A percentile compares a stretch with the other conserved stretches of the same genome.
phyloP scores from a whole-genome alignment of 2,797 vertebrate species.

The Enteromius argenteus region DNA sequence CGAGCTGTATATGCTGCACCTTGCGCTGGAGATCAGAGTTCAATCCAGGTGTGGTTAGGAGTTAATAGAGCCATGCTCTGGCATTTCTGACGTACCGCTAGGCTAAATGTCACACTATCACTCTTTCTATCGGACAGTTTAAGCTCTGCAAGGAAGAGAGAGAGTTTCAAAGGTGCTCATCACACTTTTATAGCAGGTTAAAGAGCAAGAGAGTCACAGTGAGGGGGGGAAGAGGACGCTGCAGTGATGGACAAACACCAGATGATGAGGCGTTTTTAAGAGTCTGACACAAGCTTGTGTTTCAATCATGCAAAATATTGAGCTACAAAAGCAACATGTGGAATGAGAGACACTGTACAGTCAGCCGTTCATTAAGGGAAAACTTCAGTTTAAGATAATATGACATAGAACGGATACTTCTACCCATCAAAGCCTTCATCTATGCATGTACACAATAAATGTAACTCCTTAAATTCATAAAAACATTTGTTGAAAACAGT shows the following conservation, averaged over 20 bases:
- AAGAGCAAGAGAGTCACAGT: conserved; percentile 27
- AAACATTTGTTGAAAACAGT: neutral
- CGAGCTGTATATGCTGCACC: conserved; percentile 31
- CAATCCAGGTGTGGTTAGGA: conserved; percentile 30
- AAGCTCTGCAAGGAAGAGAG: conserved; percentile 47
- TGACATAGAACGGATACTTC: neutral
- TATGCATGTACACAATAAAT: neutral
- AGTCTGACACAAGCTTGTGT: neutral
- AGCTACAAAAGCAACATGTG: neutral
- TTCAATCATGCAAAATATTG: neutral
- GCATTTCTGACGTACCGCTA: conserved; percentile 56
- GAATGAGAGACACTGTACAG: neutral
- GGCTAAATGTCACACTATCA: conserved; percentile 64
- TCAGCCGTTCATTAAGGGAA: neutral
- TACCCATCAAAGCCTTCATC: neutral
- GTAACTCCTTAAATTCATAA: neutral
- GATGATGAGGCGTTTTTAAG: neutral
- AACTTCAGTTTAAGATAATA: neutral
- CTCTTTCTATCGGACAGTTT: conserved; percentile 60
- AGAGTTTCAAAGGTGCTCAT: conserved; percentile 38
- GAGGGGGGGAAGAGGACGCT: neutral
- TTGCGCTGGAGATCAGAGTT: conserved; percentile 34
- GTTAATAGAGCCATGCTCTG: conserved; percentile 60
- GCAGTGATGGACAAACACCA: neutral
- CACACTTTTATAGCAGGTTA: conserved; percentile 12